These are phyloP conservation scores for Tetrax tetrax DNA, from an alignment of 2,113 vertebrate species.

Conservation along the genomic window DNA sequence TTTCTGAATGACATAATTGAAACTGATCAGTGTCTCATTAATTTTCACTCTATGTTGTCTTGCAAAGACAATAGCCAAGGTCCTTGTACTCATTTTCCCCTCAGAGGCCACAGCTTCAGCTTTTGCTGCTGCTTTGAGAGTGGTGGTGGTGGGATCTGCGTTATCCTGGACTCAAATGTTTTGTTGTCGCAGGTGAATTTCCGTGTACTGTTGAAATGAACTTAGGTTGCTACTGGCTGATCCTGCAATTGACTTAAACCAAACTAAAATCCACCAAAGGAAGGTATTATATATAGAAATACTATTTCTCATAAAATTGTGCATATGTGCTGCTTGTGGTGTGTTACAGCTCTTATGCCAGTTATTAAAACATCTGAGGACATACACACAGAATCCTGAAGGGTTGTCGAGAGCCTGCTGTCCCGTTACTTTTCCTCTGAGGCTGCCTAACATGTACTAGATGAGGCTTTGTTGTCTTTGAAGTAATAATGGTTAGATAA, in stretches of 20 bases:
- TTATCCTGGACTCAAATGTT: background rate
- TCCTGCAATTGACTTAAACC: background rate
- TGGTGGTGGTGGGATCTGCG: background rate
- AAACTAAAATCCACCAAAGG: background rate
- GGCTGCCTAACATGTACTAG: background rate
- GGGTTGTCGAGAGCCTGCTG: background rate
- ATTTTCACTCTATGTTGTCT: background rate
- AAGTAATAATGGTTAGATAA: background rate
- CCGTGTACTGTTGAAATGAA: background rate
- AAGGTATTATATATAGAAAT: background rate
- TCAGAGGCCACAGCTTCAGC: background rate
- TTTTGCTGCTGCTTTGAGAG: background rate
- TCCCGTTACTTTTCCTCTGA: background rate
- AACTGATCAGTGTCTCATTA: background rate
- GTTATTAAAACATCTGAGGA: background rate
- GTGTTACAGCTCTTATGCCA: background rate
- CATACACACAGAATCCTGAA: background rate
- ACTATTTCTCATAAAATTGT: background rate
- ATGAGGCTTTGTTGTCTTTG: background rate
- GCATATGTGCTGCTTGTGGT: background rate
- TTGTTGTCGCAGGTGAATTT: background rate
- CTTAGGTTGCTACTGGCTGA: background rate
- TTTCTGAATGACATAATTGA: background rate
- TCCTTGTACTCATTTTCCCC: background rate
- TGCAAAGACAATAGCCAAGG: background rate